phyloP scores from a whole-genome alignment of 2,113 vertebrate species.

The Nymphicus hollandicus region DNA sequence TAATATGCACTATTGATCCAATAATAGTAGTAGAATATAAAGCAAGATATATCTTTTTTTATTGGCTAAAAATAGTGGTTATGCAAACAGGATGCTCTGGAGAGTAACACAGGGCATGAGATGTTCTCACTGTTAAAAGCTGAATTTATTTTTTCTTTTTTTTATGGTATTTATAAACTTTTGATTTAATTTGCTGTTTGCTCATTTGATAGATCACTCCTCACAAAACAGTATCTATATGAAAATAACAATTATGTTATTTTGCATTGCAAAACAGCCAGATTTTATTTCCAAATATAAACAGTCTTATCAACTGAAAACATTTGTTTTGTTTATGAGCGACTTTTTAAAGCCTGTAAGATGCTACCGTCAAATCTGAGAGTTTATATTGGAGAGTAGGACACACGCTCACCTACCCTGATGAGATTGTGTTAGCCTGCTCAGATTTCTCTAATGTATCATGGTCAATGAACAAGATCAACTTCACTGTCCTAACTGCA shows the following conservation, averaged over 20 bases:
- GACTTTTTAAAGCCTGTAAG: not conserved
- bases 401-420: not conserved
- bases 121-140: not conserved
- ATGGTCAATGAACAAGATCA: slow-evolving; percentile 51
- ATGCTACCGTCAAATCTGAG: not conserved
- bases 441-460: slow-evolving; percentile 39
- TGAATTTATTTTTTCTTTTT: not conserved
- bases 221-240: not conserved
- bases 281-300: not conserved
- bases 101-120: not conserved
- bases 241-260: not conserved
- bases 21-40: slow-evolving; percentile 7
- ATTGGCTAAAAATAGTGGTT: slow-evolving; percentile 23
- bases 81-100: slow-evolving; percentile 18
- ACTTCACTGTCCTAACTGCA: slow-evolving; percentile 57
- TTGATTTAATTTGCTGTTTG: slow-evolving; percentile 5
- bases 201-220: not conserved
- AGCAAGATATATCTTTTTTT: slow-evolving; percentile 28
- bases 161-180: not conserved
- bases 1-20: slow-evolving; percentile 50
- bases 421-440: not conserved
- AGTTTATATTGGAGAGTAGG: not conserved
- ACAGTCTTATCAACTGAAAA: not conserved
- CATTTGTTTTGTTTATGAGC: not conserved
- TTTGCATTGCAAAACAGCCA: not conserved